These are phyloP conservation scores for Plebejus melissa DNA, from an alignment of 2,888 invertebrate species.

Conservation along the genomic window DNA sequence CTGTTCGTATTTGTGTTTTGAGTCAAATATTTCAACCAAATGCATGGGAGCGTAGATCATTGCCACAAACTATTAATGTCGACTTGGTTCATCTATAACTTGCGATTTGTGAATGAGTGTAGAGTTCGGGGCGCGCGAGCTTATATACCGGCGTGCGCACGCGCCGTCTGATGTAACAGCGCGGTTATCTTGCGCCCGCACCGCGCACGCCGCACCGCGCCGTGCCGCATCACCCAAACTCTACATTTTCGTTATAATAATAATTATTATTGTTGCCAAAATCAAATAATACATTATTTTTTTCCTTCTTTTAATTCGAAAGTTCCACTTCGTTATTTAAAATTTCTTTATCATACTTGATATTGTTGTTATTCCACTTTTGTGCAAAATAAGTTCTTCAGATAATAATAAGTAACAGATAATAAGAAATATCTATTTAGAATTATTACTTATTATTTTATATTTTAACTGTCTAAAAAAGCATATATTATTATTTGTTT, in stretches of 20 bases:
- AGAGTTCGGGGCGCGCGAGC: slow-evolving; percentile 40
- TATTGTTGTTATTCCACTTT: not conserved
- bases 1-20: slow-evolving; percentile 64
- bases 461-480: not conserved
- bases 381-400: not conserved
- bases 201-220: slow-evolving; percentile 30
- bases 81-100: slow-evolving; percentile 63
- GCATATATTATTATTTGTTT: not conserved
- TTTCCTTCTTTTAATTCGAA: not conserved
- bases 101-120: slow-evolving; percentile 63
- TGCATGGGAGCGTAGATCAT: slow-evolving; percentile 74
- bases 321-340: not conserved
- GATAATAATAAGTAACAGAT: not conserved
- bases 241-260: slow-evolving; percentile 1
- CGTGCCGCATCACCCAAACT: slow-evolving; percentile 3
- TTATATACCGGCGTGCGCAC: slow-evolving; percentile 60
- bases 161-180: slow-evolving; percentile 65
- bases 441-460: not conserved
- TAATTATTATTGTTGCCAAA: not conserved
- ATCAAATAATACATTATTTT: not conserved
- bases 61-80: slow-evolving; percentile 65
- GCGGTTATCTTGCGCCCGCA: slow-evolving; percentile 57
- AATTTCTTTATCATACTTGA: not conserved
- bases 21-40: slow-evolving; percentile 56
- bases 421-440: not conserved